phyloP scores from a whole-genome alignment of 2,113 vertebrate species.

The Thalassoma bifasciatum region DNA sequence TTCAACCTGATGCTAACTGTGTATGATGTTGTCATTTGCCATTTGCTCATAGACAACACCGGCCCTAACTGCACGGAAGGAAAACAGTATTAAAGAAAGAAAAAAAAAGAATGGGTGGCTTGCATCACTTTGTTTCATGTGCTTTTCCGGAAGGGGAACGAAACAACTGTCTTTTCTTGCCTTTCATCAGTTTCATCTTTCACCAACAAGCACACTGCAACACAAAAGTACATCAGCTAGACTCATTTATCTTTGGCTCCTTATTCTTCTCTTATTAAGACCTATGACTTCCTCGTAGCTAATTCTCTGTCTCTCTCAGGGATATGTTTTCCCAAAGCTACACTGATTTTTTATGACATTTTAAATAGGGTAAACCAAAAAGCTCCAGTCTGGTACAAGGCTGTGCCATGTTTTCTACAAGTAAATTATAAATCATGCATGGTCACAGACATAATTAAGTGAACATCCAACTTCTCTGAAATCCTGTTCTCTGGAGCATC shows the following conservation, averaged over 20 bases:
- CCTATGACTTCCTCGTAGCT: slow-evolving; percentile 1
- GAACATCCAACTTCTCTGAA: slow-evolving; percentile 13
- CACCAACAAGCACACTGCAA: not conserved
- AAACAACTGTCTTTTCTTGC: slow-evolving; percentile 30
- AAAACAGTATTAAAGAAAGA: slow-evolving; percentile 27
- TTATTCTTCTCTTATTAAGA: slow-evolving; percentile 31
- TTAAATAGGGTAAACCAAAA: not conserved
- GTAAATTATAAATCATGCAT: not conserved
- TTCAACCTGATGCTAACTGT: slow-evolving; percentile 65
- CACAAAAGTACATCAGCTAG: slow-evolving; percentile 11
- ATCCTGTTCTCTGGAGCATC: slow-evolving; percentile 19
- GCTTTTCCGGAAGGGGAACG: slow-evolving; percentile 6
- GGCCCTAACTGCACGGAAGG: slow-evolving; percentile 9
- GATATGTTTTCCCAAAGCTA: not conserved
- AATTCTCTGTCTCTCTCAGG: not conserved
- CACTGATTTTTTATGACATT: not conserved
- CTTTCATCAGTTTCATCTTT: slow-evolving; percentile 15
- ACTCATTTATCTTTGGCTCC: slow-evolving; percentile 33
- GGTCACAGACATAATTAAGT: not conserved
- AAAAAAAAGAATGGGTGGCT: slow-evolving; percentile 4
- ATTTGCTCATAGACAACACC: slow-evolving; percentile 63
- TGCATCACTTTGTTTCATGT: slow-evolving; percentile 31
- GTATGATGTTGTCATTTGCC: slow-evolving; percentile 71
- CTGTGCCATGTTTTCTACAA: not conserved
- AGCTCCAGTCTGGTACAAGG: not conserved